Evolutionary conservation across 1,140 invertebrate genomes (phyloP), one percentile per base, ranked within the genome.

Genomic region (Meloidogyne hapla): DNA sequence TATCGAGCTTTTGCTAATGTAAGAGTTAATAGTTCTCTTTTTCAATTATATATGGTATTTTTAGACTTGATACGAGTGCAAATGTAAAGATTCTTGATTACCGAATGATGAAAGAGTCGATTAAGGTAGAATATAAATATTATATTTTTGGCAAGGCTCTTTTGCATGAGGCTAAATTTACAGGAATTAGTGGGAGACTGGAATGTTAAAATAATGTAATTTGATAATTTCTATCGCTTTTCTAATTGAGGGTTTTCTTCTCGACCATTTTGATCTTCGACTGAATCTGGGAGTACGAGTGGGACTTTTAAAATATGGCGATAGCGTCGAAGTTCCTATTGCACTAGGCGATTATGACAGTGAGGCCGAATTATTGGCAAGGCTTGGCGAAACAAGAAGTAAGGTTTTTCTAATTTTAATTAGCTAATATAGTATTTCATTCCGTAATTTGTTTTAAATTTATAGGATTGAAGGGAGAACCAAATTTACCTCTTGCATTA

Each of bases 21-120:
- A 56, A 42, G 40, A 42, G 12, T 42, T 42, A 12, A 42, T 42
- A 2, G 9, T 2, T 13, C 10, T 42, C 9, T 2, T 42, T 15
- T 42, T 13, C 12, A 21, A 56, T n/a, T 56, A 56, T 15, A 15
- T 45, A 45, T 45, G 5, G 8, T 0, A 56, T n/a, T 48, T 73
- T 21, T 56, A 56, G 48, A 56, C n/a, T 86, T 23, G 85, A 86
- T 76, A 81, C 85, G 2, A 85, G 83, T 1, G 77, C 79, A n/a
- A 83, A 86, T 75, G 79, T 86, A 23, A 86, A 83, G 21, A 84
- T 86, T 68, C 83, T 86, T 10, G 85, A 86, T 40, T 87, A 86
- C 66, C 78, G 85, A 13, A 66, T 87, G 15, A 86, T 86, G 85
- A 86, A 86, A 65, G 85, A 86, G 48, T 33, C 85, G 9, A 66